Evolutionary conservation across 2,888 invertebrate species (phyloP).

Genomic region (Megalurothrips usitatus): DNA sequence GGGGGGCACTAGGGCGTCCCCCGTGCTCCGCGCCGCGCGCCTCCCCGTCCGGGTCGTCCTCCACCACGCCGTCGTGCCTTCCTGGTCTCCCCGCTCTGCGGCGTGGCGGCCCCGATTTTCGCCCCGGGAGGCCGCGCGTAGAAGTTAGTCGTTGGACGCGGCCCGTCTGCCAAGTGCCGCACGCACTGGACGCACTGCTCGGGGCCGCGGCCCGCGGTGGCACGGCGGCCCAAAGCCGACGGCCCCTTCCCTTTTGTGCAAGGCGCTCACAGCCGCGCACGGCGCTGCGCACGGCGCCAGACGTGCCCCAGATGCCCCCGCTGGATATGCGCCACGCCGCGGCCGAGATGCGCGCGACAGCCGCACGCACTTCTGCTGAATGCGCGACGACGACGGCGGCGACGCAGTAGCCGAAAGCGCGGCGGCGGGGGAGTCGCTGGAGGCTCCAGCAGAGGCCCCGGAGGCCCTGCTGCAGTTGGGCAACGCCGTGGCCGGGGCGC

Average conservation of each 20-base stretch:
- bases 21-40: not conserved
- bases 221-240: not conserved
- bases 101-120: not conserved
- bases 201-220: not conserved
- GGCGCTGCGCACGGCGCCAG: not conserved
- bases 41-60: not conserved
- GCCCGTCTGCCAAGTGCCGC: no score
- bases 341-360: not conserved
- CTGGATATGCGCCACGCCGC: not conserved
- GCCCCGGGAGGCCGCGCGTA: no score
- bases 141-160: no score
- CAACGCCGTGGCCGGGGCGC: not conserved
- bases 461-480: not conserved
- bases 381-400: not conserved
- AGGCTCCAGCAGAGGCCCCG: no score
- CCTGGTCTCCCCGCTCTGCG: not conserved
- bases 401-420: not conserved
- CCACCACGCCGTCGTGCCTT: not conserved
- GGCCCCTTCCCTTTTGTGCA: not conserved
- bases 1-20: not conserved
- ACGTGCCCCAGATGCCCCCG: conserved; percentile 18
- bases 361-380: not conserved
- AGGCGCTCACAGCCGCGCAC: not conserved
- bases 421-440: no score
- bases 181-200: not conserved